Evolutionary conservation across 2,797 vertebrate species (phyloP).

Genomic region (Eulemur rubriventer): DNA sequence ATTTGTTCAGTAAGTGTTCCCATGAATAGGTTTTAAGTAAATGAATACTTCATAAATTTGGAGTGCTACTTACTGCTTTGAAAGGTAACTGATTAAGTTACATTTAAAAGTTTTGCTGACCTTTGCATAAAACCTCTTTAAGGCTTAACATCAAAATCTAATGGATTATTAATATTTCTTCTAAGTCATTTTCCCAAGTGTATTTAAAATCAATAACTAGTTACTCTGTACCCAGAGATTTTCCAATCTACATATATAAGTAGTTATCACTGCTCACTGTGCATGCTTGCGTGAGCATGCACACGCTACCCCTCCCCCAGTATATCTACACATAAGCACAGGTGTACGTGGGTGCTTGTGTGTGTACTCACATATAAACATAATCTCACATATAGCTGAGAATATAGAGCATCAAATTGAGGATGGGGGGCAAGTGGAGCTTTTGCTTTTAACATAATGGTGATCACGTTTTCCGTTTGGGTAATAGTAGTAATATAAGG

Average conservation of each 20-base stretch:
- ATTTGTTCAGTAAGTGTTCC: neutral
- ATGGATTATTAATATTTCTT: neutral
- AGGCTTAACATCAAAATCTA: neutral
- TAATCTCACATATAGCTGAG: neutral
- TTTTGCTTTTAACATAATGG: neutral
- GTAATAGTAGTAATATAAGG: neutral
- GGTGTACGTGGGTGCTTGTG: neutral
- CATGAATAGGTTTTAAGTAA: neutral
- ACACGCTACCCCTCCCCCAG: neutral
- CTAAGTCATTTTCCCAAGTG: neutral
- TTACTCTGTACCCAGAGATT: neutral
- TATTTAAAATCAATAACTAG: constrained; percentile 3
- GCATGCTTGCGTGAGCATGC: neutral
- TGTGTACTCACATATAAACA: neutral
- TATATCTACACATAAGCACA: too few relatives aligned
- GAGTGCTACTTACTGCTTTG: neutral
- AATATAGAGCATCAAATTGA: neutral
- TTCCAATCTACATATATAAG: neutral
- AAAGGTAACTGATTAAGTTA: neutral
- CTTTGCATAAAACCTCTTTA: neutral
- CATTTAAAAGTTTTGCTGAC: constrained; percentile 2
- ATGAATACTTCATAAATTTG: constrained; percentile 5
- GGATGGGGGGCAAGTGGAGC: neutral
- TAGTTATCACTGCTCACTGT: neutral
- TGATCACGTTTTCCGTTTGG: neutral